Evolutionary conservation across 2,888 invertebrate species (phyloP).

Genomic region (Balanococcus diminutus): DNA sequence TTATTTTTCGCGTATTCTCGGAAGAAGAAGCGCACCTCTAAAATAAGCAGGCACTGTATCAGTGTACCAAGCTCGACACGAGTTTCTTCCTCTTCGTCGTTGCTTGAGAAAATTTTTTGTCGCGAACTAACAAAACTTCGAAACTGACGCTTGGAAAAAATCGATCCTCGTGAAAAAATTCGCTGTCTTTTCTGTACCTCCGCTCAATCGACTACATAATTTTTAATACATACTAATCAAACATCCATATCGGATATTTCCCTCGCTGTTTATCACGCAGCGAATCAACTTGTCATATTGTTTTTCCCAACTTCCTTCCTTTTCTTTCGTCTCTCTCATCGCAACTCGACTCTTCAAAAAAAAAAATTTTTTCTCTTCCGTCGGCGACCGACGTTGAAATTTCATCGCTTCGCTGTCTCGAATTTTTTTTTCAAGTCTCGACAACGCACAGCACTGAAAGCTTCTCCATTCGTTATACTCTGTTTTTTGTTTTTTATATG

Average conservation of each 20-base stretch:
- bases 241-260: background rate
- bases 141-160: background rate
- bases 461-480: background rate
- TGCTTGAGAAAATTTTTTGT: background rate
- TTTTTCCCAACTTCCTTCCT: background rate
- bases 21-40: background rate
- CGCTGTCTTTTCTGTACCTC: background rate
- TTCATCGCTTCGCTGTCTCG: background rate
- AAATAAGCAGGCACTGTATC: background rate
- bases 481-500: background rate
- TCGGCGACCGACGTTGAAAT: background rate
- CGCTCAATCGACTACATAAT: background rate
- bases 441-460: background rate
- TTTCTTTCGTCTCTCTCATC: background rate
- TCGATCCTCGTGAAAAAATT: background rate
- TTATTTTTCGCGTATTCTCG: background rate
- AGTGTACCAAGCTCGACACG: background rate
- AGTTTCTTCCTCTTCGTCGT: background rate
- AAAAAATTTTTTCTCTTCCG: background rate
- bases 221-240: conserved; percentile 8
- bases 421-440: background rate
- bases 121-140: background rate
- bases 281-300: background rate
- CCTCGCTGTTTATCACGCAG: background rate
- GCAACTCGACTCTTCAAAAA: background rate